These are phyloP conservation scores for Rutilus rutilus DNA, from an alignment of 2,113 vertebrate species.

Conservation along the genomic window DNA sequence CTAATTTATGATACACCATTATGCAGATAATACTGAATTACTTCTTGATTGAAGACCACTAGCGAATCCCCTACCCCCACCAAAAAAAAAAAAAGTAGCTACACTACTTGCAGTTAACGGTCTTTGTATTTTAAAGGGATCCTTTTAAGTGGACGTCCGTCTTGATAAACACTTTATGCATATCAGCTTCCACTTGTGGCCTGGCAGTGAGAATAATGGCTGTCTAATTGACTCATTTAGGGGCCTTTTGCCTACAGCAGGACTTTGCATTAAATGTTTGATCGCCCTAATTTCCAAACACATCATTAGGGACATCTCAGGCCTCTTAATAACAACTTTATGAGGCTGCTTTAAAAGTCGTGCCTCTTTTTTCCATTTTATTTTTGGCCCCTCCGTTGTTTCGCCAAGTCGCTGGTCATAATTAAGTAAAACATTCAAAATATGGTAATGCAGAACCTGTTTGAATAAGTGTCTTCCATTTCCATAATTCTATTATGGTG, in stretches of 20 bases:
- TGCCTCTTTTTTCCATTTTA: constrained; percentile 69
- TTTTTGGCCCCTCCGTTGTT: constrained; percentile 61
- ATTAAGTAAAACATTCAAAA: constrained; percentile 99
- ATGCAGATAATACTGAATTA: constrained; percentile 75
- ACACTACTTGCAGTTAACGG: constrained; percentile 63
- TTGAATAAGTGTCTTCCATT: constrained; percentile 97
- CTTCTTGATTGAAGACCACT: constrained; percentile 68
- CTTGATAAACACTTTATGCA: constrained; percentile 90
- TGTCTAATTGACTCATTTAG: constrained; percentile 99
- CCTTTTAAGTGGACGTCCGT: constrained; percentile 89
- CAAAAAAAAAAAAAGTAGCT: constrained; percentile 17
- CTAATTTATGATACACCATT: constrained; percentile 82
- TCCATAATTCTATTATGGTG: constrained; percentile 99
- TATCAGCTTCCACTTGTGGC: constrained; percentile 90
- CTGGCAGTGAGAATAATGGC: constrained; percentile 95
- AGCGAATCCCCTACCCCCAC: constrained; percentile 33
- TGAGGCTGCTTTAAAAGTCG: constrained; percentile 88
- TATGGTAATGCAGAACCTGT: constrained; percentile 97
- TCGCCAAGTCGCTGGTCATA: constrained; percentile 76
- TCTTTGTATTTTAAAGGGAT: constrained; percentile 80
- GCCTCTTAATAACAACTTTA: constrained; percentile 99
- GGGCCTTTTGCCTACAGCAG: constrained; percentile 98
- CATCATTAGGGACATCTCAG: constrained; percentile 98
- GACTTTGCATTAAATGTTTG: constrained; percentile 97
- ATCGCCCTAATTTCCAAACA: constrained; percentile 99